These are phyloP conservation scores for Beris chalybata DNA, from an alignment of 2,888 invertebrate species.

Conservation along the genomic window DNA sequence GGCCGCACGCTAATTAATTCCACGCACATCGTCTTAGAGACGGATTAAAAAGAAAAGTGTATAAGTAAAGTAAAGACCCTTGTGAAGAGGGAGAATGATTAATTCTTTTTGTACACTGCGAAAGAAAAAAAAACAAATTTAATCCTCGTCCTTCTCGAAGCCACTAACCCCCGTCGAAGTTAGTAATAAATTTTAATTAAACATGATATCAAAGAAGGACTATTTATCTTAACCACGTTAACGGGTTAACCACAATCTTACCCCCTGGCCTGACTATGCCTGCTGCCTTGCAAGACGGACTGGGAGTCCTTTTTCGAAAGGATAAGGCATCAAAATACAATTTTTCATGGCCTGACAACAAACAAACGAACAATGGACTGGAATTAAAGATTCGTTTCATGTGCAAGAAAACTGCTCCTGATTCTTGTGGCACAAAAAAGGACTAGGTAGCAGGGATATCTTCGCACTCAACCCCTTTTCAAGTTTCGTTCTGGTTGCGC, in stretches of 20 bases:
- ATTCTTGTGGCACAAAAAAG: conserved; percentile 7
- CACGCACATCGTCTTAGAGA: conserved; percentile 33
- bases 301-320: conserved; percentile 20
- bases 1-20: conserved; percentile 35
- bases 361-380: conserved; percentile 38
- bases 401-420: conserved; percentile 4
- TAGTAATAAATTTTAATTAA: conserved; percentile 41
- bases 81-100: conserved; percentile 28
- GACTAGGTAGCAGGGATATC: conserved; percentile 16
- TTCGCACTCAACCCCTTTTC: conserved; percentile 18
- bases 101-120: conserved; percentile 17
- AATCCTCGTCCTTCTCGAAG: conserved; percentile 28
- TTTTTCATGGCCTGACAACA: conserved; percentile 37
- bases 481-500: conserved; percentile 15
- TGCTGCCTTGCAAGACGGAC: conserved; percentile 12
- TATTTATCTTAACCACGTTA: conserved; percentile 40
- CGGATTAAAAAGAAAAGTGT: too few species aligned
- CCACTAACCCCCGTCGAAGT: conserved; percentile 5
- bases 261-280: conserved; percentile 14
- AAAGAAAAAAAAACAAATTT: conserved; percentile 24
- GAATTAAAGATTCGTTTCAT: conserved; percentile 37
- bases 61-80: conserved; percentile 19
- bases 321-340: conserved; percentile 33
- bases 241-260: conserved; percentile 39
- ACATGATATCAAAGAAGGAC: conserved; percentile 38